phyloP scores from a whole-genome alignment of 2,888 invertebrate species.

The Mystacides longicornis region DNA sequence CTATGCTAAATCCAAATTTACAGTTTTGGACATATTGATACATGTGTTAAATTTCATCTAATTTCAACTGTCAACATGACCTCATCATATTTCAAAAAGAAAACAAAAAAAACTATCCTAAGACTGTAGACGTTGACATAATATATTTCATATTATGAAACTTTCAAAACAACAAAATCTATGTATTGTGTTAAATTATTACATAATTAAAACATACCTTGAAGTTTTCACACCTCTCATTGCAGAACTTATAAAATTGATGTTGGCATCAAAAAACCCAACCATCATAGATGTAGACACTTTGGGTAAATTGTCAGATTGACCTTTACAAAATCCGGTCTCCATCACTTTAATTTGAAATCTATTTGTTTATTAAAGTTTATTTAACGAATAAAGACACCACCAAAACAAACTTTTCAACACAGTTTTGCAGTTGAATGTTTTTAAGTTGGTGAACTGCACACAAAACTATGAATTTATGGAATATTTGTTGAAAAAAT shows the following conservation, averaged over 20 bases:
- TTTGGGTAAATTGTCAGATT: conserved; percentile 2
- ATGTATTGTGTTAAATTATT: no score
- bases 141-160: no score
- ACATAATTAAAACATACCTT: background rate
- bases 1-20: no score
- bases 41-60: no score
- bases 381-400: background rate
- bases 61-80: no score
- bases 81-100: no score
- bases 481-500: background rate
- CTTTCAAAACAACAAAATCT: no score
- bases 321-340: background rate
- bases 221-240: background rate
- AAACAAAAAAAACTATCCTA: no score
- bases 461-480: no score
- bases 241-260: background rate
- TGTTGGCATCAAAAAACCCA: background rate
- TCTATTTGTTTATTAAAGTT: background rate
- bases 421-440: background rate
- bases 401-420: background rate
- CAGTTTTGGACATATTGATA: no score
- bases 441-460: no score
- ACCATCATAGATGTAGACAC: background rate
- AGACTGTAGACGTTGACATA: no score
- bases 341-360: background rate